phyloP scores from a whole-genome alignment of 2,797 vertebrate species.

The Sarcoramphus papa region DNA sequence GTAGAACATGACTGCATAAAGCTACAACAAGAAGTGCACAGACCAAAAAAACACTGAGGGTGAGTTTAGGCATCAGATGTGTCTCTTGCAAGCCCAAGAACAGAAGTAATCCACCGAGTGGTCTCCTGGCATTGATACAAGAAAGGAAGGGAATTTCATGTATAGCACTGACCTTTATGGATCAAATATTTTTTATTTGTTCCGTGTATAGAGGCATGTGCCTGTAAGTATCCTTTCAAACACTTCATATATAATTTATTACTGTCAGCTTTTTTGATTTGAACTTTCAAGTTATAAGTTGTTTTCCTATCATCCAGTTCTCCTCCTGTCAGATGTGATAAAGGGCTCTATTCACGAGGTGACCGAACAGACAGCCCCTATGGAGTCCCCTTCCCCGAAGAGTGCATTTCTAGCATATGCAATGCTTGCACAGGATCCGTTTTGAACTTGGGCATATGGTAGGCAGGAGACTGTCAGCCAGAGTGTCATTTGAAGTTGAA shows the following conservation, averaged over 20 bases:
- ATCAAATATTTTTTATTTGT: neutral
- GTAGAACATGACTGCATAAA: neutral
- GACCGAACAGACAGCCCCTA: neutral
- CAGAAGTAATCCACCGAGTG: neutral
- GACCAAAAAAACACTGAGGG: neutral
- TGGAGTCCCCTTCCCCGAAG: neutral
- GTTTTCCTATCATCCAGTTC: neutral
- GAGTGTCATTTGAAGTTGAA: neutral
- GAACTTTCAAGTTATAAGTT: neutral
- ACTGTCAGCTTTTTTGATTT: neutral
- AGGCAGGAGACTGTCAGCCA: neutral
- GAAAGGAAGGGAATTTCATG: neutral
- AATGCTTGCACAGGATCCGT: rapidly evolving
- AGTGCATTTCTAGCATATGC: rapidly evolving
- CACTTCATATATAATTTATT: constrained; percentile 1
- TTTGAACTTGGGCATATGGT: neutral
- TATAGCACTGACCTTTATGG: constrained; percentile 6
- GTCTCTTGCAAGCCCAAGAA: neutral
- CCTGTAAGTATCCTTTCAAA: neutral
- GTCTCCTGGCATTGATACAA: neutral
- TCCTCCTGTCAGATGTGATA: constrained; percentile 22
- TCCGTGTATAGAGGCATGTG: neutral
- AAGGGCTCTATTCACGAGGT: neutral
- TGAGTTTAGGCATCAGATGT: neutral
- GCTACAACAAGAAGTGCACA: neutral